Evolutionary conservation across 2,797 vertebrate genomes (phyloP).

Genomic region (Brachyrhaphis roseni): DNA sequence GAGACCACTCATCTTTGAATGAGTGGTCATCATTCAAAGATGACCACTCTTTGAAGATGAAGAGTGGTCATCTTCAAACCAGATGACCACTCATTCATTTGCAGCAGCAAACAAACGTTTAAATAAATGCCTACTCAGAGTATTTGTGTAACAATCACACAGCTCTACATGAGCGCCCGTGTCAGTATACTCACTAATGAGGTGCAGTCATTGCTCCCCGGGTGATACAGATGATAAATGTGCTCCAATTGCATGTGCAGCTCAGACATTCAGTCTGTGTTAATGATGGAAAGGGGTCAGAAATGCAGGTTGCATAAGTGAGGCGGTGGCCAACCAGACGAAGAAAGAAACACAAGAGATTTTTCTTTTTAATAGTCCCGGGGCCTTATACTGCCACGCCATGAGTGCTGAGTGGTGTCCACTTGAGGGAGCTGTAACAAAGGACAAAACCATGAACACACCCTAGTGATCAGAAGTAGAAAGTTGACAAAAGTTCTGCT

Average conservation of each 20-base stretch:
- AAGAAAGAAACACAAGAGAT: conserved; percentile 28
- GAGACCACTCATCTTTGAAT: no score
- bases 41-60: no score
- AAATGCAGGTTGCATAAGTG: conserved; percentile 38
- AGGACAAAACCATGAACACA: conserved; percentile 35
- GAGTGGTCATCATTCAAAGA: no score
- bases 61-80: conserved; percentile 30
- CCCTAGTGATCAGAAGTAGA: neutral
- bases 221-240: conserved; percentile 48
- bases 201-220: conserved; percentile 54
- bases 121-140: conserved; percentile 48
- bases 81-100: conserved; percentile 33
- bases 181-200: conserved; percentile 64
- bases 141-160: conserved; percentile 51
- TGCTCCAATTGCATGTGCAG: conserved; percentile 51
- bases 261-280: conserved; percentile 52
- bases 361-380: conserved; percentile 30
- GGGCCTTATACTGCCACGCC: conserved; percentile 45
- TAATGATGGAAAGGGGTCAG: conserved; percentile 58
- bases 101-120: conserved; percentile 41
- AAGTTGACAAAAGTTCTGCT: neutral
- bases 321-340: conserved; percentile 27
- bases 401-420: conserved; percentile 44
- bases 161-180: conserved; percentile 54
- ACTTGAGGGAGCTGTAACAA: conserved; percentile 68